Evolutionary conservation across 2,797 vertebrate species (phyloP).

Genomic region (Gallinago stenura): DNA sequence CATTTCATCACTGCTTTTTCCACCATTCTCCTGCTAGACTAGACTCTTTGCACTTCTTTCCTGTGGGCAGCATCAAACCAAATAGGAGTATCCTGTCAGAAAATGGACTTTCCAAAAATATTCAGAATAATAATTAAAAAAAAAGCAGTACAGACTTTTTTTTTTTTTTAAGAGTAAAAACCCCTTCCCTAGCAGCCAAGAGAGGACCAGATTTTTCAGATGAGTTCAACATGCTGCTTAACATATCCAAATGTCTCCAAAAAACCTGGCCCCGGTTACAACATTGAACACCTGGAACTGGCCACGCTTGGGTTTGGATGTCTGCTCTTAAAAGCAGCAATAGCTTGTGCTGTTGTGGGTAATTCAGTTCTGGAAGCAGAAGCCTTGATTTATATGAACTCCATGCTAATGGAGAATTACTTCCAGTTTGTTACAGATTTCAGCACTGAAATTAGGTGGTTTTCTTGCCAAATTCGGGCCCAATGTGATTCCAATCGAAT

Average conservation of each 20-base stretch:
- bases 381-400: conserved; percentile 52
- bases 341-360: conserved; percentile 19
- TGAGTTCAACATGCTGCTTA: not conserved
- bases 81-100: not conserved
- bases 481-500: not conserved
- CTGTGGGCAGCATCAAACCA: not conserved
- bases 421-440: conserved; percentile 60
- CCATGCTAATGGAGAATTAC: conserved; percentile 44
- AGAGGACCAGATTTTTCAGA: not conserved
- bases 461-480: conserved; percentile 45
- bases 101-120: not conserved
- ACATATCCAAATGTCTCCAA: not conserved
- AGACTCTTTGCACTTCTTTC: not conserved
- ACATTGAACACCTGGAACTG: conserved; percentile 33
- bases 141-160: accelerated
- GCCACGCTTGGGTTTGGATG: not conserved
- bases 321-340: conserved; percentile 37
- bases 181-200: not conserved
- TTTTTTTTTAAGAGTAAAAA: not conserved
- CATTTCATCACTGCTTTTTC: not conserved
- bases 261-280: not conserved
- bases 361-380: conserved; percentile 49
- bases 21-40: not conserved
- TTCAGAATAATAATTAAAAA: not conserved
- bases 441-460: conserved; percentile 18